Percentiles rank a stretch among this genome's conserved stretches.
phyloP scores from a whole-genome alignment of 2,888 invertebrate species.

The Ophioninae sp. region DNA sequence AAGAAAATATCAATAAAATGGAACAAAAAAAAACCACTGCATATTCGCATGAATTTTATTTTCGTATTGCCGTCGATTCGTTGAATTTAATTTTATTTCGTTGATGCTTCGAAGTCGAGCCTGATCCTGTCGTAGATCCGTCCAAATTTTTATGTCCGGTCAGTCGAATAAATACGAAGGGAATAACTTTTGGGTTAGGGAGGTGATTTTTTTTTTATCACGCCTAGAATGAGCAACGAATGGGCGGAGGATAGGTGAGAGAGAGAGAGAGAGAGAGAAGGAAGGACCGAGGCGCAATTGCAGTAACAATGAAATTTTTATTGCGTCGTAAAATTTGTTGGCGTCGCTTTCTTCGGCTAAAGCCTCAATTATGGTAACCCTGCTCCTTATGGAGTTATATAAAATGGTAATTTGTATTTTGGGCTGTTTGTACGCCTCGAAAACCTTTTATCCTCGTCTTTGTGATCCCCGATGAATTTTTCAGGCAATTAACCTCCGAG shows the following conservation, averaged over 20 bases:
- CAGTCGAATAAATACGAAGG: constrained; percentile 50
- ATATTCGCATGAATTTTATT: too few species aligned
- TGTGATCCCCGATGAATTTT: neutral
- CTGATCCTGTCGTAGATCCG: neutral
- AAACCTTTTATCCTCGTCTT: neutral
- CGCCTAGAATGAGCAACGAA: neutral
- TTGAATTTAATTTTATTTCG: neutral
- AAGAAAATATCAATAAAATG: neutral
- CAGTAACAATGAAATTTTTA: constrained; percentile 44
- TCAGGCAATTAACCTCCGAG: constrained; percentile 1
- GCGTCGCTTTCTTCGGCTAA: constrained; percentile 21
- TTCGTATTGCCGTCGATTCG: neutral
- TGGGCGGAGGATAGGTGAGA: neutral
- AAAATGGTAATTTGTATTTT: constrained; percentile 25
- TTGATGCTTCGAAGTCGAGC: neutral
- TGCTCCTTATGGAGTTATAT: constrained; percentile 27
- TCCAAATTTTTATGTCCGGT: constrained; percentile 44
- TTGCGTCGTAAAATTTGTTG: constrained; percentile 54
- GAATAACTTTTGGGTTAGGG: constrained; percentile 44
- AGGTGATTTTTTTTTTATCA: constrained; percentile 25
- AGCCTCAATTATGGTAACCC: constrained; percentile 35
- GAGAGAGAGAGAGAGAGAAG: too few species aligned
- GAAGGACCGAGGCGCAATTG: neutral
- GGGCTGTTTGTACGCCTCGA: neutral
- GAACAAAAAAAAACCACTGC: neutral